Evolutionary conservation across 2,888 invertebrate genomes (phyloP), one percentile per base, ranked within the genome.

Genomic region (Amphipyra tragopoginis): DNA sequence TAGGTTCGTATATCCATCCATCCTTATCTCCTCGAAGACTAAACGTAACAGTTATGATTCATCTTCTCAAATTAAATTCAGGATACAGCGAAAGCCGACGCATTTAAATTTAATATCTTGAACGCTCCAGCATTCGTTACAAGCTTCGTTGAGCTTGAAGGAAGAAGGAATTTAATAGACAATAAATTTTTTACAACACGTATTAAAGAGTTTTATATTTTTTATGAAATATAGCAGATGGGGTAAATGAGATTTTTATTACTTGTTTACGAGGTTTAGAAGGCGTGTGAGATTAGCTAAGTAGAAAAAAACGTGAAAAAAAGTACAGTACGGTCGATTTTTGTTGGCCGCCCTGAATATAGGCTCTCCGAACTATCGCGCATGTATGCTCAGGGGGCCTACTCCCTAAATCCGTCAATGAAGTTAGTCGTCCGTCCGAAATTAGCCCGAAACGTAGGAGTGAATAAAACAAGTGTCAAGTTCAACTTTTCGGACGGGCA

Each of bases 81-180:
- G 47, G 51, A 74, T 57, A 69, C 57, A 57, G 50, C 49, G 34
- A 56, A 47, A 67, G 52, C 54, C 57, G 15, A 36, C 50, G 43
- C 51, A 75, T 73, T 75, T 42, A 58, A 59, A 75, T 66, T 72
- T 65, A 71, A 75, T 73, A 75, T 62, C 53, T 50, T 47, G 29
- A 69, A 74, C 45, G 54, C 48, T 44, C 43, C 47, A 52, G 45
- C 51, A 71, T 75, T 75, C 54, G 52, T 65, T 61, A 58, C 65
- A 65, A 21, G 75, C 60, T 55, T 66, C 72, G 66, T 75, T 75
- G 75, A 52, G 52, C 56, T 33, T 60, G n/a, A n/a, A n/a, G n/a
- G n/a, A 54, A 70, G 53, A 75, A 55, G 44, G 48, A 61, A 66
- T 61, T 70, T 71, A 72, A 75, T 73, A 66, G 76, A 57, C 65